phyloP scores from a whole-genome alignment of 2,888 invertebrate species.

The Chymomyza procnemis region DNA sequence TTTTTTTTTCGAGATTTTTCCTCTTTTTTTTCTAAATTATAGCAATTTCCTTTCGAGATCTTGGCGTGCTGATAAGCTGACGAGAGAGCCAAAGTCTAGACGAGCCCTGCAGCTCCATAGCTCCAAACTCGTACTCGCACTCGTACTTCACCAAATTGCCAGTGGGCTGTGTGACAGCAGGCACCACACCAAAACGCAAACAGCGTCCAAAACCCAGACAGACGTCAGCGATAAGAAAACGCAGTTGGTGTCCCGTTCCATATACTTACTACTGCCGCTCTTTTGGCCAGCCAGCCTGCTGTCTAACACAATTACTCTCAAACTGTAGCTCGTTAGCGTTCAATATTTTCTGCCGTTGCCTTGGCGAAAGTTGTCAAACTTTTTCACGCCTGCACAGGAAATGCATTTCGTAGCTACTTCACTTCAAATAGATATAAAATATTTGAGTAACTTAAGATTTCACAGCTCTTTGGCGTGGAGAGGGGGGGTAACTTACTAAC shows the following conservation, averaged over 20 bases:
- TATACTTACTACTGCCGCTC: slow-evolving; percentile 23
- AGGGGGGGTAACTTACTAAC: background rate
- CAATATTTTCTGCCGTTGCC: background rate
- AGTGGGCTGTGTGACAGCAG: slow-evolving; percentile 45
- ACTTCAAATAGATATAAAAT: slow-evolving; percentile 7
- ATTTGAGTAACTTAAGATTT: background rate
- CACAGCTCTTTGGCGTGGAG: background rate
- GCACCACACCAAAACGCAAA: slow-evolving; percentile 11
- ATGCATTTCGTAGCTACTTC: slow-evolving; percentile 12
- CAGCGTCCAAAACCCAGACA: slow-evolving; percentile 26
- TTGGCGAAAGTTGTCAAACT: slow-evolving; percentile 7
- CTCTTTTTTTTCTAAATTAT: slow-evolving; percentile 34
- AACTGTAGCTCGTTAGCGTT: slow-evolving; percentile 50
- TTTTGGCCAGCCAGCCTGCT: slow-evolving; percentile 50
- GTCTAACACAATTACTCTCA: slow-evolving; percentile 36
- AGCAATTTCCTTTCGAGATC: slow-evolving; percentile 65
- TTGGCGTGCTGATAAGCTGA: slow-evolving; percentile 47
- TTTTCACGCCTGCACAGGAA: slow-evolving; percentile 33
- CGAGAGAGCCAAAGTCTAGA: slow-evolving; percentile 48
- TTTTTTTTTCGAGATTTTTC: background rate
- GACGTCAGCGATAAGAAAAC: slow-evolving; percentile 3
- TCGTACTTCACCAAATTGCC: slow-evolving; percentile 41
- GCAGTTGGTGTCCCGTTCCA: background rate
- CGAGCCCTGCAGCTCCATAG: slow-evolving; percentile 27
- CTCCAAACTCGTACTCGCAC: slow-evolving; percentile 2